Percentiles rank a stretch among this genome's conserved stretches.
These are phyloP conservation scores for Axea sp. DNA, from an alignment of 2,888 invertebrate genomes.

Conservation along the genomic window DNA sequence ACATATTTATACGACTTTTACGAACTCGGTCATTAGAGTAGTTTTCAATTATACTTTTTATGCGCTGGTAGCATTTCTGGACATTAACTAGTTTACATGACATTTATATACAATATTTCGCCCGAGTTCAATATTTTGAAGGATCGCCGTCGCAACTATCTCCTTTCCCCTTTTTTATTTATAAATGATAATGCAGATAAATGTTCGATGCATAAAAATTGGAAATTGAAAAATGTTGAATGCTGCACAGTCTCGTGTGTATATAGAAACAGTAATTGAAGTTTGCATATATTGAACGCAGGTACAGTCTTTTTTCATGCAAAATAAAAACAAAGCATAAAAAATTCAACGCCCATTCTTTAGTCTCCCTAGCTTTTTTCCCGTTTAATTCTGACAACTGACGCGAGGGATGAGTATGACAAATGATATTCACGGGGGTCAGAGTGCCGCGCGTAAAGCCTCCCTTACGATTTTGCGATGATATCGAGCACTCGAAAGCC, in stretches of 20 bases:
- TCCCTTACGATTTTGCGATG: slow-evolving; percentile 41
- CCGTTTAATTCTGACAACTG: slow-evolving; percentile 53
- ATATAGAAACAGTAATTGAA: slow-evolving; percentile 52
- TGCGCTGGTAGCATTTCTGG: slow-evolving; percentile 25
- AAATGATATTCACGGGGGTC: slow-evolving; percentile 51
- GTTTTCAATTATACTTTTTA: slow-evolving; percentile 51
- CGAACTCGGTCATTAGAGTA: slow-evolving; percentile 45
- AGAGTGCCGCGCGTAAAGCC: slow-evolving; percentile 24
- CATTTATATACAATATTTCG: slow-evolving; percentile 41
- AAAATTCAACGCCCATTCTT: slow-evolving; percentile 49
- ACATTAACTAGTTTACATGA: slow-evolving; percentile 37
- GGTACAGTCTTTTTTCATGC: slow-evolving; percentile 51
- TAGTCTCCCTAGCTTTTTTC: slow-evolving; percentile 37
- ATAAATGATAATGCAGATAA: slow-evolving; percentile 44
- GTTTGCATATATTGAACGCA: slow-evolving; percentile 47
- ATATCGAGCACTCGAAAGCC: slow-evolving; percentile 23
- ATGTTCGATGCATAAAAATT: slow-evolving; percentile 41
- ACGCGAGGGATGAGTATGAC: slow-evolving; percentile 47
- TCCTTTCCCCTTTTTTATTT: slow-evolving; percentile 5
- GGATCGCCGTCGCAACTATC: slow-evolving; percentile 3
- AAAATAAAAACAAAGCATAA: slow-evolving; percentile 52
- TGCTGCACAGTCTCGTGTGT: slow-evolving; percentile 10
- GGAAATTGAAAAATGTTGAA: slow-evolving; percentile 44
- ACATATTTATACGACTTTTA: slow-evolving; percentile 50
- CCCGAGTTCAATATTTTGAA: slow-evolving; percentile 20